Conservation (phyloP, 1,140 invertebrate species). For the Hyposmocoma kahamanoa region DNA sequence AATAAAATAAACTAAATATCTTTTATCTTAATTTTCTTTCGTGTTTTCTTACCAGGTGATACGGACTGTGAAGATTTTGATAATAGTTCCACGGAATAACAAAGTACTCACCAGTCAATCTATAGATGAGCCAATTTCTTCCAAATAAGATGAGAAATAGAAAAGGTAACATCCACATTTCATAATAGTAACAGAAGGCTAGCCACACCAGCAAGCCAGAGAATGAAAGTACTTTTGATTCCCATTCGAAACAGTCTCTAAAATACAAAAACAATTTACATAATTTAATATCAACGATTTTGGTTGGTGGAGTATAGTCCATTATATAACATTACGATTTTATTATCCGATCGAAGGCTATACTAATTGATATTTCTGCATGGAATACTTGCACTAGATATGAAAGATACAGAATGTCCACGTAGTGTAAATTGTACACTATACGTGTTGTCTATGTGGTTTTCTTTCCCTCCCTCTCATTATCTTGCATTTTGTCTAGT, state of each 20-base stretch:
- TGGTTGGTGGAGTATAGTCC: too few species aligned
- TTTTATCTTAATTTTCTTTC: too few species aligned
- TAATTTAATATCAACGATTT: not conserved
- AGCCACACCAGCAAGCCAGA: conserved; percentile 91
- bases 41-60: too few species aligned
- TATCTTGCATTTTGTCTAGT: too few species aligned
- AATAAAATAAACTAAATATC: too few species aligned
- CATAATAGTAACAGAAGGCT: conserved; percentile 86
- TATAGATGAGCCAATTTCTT: conserved; percentile 75
- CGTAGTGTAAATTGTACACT: too few species aligned
- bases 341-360: not conserved
- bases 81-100: too few species aligned
- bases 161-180: conserved; percentile 91
- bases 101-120: conserved; percentile 71
- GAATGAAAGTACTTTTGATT: conserved; percentile 91
- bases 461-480: too few species aligned
- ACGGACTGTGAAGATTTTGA: too few species aligned
- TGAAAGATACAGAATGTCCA: too few species aligned
- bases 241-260: conserved; percentile 98
- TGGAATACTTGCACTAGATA: not conserved
- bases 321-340: too few species aligned
- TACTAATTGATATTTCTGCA: not conserved
- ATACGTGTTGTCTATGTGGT: too few species aligned
- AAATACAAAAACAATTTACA: conserved; percentile 32
- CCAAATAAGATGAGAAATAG: conserved; percentile 83